Evolutionary conservation across 2,113 vertebrate species (phyloP).

Genomic region (Danionella cerebrum): DNA sequence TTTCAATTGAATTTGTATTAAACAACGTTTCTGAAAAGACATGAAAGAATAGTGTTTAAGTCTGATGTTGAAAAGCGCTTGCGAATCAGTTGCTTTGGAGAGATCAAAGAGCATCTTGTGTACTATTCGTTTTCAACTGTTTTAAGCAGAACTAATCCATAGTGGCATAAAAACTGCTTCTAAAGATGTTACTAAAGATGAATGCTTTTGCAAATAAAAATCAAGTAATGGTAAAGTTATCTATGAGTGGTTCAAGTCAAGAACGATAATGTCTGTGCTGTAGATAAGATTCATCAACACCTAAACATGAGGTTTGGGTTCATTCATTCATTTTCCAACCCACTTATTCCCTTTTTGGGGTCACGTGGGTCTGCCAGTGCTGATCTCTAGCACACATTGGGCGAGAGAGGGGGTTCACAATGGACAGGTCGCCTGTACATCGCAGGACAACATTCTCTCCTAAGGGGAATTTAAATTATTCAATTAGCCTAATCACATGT

Average conservation of each 20-base stretch:
- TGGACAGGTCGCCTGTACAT: too few relatives aligned
- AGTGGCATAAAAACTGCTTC: conserved; percentile 42
- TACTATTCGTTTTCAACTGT: conserved; percentile 56
- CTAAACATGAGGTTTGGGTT: too few relatives aligned
- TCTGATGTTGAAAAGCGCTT: conserved; percentile 36
- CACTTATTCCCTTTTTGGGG: too few relatives aligned
- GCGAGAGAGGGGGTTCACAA: too few relatives aligned
- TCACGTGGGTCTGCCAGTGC: too few relatives aligned
- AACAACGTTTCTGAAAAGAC: conserved; percentile 42
- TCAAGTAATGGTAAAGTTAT: conserved; percentile 52
- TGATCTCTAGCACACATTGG: too few relatives aligned
- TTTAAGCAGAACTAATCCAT: conserved; percentile 47
- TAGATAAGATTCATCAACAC: too few relatives aligned
- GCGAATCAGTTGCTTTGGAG: conserved; percentile 44
- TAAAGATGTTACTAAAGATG: conserved; percentile 50
- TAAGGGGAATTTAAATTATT: too few relatives aligned
- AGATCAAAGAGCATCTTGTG: conserved; percentile 59
- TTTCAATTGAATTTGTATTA: conserved; percentile 44
- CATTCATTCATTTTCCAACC: too few relatives aligned
- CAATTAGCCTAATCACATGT: too few relatives aligned
- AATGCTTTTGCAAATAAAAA: conserved; percentile 48
- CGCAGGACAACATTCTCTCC: too few relatives aligned
- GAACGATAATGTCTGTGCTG: conserved; percentile 63
- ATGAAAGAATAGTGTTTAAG: conserved; percentile 51
- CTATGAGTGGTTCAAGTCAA: conserved; percentile 56